Percentiles rank a stretch among this genome's conserved stretches.
These are phyloP conservation scores for Phylloscopus trochiloides DNA, from an alignment of 2,113 vertebrate species.

Conservation along the genomic window DNA sequence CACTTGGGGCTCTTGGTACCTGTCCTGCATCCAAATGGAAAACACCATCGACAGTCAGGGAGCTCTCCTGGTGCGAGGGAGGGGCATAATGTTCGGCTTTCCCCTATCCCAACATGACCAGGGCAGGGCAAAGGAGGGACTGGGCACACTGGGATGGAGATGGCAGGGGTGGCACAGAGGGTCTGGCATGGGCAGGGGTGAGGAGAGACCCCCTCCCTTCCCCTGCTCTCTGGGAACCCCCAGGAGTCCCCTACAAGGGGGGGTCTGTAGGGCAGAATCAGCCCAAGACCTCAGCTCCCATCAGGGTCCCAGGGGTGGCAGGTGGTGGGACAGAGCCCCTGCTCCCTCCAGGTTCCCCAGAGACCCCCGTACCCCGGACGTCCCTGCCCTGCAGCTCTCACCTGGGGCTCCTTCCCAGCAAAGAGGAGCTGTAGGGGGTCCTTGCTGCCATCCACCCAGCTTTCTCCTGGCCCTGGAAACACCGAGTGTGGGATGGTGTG, in stretches of 20 bases:
- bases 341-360: not conserved
- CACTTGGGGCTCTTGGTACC: not conserved
- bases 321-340: not conserved
- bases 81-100: not conserved
- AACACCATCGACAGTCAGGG: not conserved
- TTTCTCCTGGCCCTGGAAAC: not conserved
- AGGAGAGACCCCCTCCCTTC: not conserved
- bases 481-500: accelerated
- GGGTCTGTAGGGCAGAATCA: not conserved
- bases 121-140: not conserved
- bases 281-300: not conserved
- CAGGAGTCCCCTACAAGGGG: not conserved
- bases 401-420: not conserved
- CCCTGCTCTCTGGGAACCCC: not conserved
- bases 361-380: accelerated
- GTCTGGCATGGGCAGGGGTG: not conserved
- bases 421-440: not conserved
- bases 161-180: not conserved
- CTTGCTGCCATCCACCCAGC: not conserved
- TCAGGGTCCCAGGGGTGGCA: accelerated
- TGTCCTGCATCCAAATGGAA: slow-evolving; percentile 16
- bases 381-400: not conserved
- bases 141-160: not conserved
- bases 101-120: not conserved
- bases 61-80: not conserved